A percentile compares a stretch with the other conserved stretches of the same genome.
Conservation (phyloP, 2,888 invertebrate species). For the Xanthorhoe designata region DNA sequence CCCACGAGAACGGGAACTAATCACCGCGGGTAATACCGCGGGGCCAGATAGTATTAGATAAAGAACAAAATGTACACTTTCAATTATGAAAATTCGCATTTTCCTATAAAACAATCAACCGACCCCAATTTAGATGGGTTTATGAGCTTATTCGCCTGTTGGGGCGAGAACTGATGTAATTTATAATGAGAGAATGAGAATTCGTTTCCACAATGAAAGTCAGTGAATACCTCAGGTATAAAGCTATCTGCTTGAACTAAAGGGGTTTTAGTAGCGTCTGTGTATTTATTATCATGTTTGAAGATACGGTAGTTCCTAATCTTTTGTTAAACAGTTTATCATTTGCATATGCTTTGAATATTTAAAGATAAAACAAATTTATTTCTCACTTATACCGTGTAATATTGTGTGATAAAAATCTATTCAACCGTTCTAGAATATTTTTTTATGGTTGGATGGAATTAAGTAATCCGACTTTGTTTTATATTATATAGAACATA, state of each 20-base stretch:
- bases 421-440: too few species aligned
- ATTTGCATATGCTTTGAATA: background rate
- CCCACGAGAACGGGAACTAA: too few species aligned
- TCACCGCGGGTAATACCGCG: too few species aligned
- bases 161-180: slow-evolving; percentile 23
- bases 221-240: slow-evolving; percentile 1
- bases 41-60: background rate
- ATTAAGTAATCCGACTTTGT: too few species aligned
- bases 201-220: slow-evolving; percentile 18
- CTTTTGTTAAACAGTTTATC: too few species aligned
- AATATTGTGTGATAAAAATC: too few species aligned
- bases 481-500: too few species aligned
- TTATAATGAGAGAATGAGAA: slow-evolving; percentile 23
- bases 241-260: background rate
- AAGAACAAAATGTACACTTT: slow-evolving; percentile 13
- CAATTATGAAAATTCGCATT: slow-evolving; percentile 23
- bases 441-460: too few species aligned
- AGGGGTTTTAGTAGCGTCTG: background rate
- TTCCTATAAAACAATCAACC: slow-evolving; percentile 28
- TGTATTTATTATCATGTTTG: background rate
- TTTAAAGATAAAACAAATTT: too few species aligned
- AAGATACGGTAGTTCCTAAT: background rate
- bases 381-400: too few species aligned
- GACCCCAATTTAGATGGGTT: slow-evolving; percentile 23
- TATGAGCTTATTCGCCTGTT: slow-evolving; percentile 21